A percentile compares a stretch with the other conserved stretches of the same genome.
phyloP scores from a whole-genome alignment of 1,140 invertebrate species.

The Varroa destructor region DNA sequence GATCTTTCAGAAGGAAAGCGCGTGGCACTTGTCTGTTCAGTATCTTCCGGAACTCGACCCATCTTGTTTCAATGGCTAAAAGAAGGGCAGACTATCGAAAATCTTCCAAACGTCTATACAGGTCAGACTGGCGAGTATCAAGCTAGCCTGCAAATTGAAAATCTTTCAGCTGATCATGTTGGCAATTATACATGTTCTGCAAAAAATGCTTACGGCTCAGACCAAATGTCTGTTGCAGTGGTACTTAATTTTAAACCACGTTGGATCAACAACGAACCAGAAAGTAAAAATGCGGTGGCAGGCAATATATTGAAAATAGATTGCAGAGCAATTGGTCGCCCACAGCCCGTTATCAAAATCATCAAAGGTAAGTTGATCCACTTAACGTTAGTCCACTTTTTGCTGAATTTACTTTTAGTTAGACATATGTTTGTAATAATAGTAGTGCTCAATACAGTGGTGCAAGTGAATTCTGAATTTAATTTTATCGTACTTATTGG shows the following conservation, averaged over 20 bases:
- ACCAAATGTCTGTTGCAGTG: conserved; percentile 37
- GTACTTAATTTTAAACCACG: conserved; percentile 14
- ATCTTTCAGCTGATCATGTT: conserved; percentile 35
- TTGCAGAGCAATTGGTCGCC: conserved; percentile 2
- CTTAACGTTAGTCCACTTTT: background rate
- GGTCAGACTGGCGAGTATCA: conserved; percentile 8
- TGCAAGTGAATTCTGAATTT: too few species aligned
- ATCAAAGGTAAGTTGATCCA: background rate
- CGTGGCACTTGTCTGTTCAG: background rate
- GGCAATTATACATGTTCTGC: conserved; percentile 62
- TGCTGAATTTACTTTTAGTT: too few species aligned
- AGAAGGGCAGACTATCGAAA: conserved; percentile 2
- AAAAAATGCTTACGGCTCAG: conserved; percentile 51
- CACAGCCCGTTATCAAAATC: conserved; percentile 1
- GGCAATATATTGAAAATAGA: conserved; percentile 11
- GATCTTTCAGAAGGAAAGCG: conserved; percentile 12
- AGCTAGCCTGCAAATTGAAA: background rate
- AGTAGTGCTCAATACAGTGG: too few species aligned
- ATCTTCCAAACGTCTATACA: background rate
- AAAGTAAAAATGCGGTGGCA: background rate
- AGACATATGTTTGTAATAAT: too few species aligned
- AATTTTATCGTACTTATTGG: too few species aligned
- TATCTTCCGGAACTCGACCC: background rate
- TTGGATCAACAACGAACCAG: background rate
- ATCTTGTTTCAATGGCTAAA: conserved; percentile 1